Conservation (phyloP, 2,113 vertebrate genomes). For the Phainopepla nitens region DNA sequence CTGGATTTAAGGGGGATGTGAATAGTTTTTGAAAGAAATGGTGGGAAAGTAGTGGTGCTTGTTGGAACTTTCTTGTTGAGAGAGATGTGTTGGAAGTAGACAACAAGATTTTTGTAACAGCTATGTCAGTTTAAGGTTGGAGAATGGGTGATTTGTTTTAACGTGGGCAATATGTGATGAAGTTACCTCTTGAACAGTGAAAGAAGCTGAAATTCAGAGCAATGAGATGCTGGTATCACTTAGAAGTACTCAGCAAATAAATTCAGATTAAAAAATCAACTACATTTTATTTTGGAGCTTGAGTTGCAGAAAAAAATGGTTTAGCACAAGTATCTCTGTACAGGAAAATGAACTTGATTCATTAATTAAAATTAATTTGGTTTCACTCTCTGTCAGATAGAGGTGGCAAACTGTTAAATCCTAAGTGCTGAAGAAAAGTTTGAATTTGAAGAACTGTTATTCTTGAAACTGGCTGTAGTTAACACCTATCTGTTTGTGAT, state of each 20-base stretch:
- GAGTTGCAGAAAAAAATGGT: neutral
- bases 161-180: neutral
- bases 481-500: neutral
- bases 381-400: neutral
- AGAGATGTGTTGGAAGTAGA: neutral
- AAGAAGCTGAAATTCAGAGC: neutral
- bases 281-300: neutral
- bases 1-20: neutral
- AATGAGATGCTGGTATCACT: neutral
- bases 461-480: neutral
- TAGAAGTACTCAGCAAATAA: neutral
- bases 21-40: neutral
- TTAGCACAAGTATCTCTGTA: neutral
- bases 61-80: neutral
- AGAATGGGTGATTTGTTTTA: neutral
- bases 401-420: neutral
- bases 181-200: neutral
- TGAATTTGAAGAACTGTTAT: neutral
- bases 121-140: neutral
- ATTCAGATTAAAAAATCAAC: neutral
- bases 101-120: neutral
- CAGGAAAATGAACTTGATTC: neutral
- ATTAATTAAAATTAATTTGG: neutral
- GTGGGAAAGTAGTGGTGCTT: neutral
- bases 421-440: neutral